Evolutionary conservation across 35 echinoderm and acorn worm species (phyloP).

Genomic region (Diadema setosum): DNA sequence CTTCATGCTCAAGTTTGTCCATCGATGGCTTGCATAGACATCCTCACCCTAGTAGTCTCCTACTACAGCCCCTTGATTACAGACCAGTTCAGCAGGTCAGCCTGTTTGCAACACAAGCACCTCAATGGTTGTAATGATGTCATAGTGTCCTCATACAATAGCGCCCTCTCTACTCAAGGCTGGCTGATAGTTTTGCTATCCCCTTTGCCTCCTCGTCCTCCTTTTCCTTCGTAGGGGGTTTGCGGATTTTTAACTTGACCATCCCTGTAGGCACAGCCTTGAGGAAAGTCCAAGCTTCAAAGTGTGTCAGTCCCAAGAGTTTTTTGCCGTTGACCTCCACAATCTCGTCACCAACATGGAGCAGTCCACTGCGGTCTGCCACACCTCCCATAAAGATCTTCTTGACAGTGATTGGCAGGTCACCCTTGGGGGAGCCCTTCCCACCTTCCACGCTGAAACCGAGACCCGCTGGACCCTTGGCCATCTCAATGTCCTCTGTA

Average conservation of each 20-base stretch:
- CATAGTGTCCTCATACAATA: too few species aligned
- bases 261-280: constrained; percentile 82
- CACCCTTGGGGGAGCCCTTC: constrained; percentile 76
- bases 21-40: too few species aligned
- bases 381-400: constrained; percentile 94
- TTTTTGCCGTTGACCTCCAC: constrained; percentile 76
- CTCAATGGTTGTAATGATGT: too few species aligned
- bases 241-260: constrained; percentile 87
- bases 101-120: too few species aligned
- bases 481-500: constrained; percentile 70
- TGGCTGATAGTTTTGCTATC: neutral
- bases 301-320: constrained; percentile 70
- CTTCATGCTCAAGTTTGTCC: too few species aligned
- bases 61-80: too few species aligned
- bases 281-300: constrained; percentile 96
- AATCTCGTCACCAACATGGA: constrained; percentile 87
- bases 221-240: constrained; percentile 24
- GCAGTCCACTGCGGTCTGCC: constrained; percentile 63
- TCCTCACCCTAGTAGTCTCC: too few species aligned
- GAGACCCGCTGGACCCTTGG: constrained; percentile 79
- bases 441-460: constrained; percentile 97
- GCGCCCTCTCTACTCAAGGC: neutral
- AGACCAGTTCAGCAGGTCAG: too few species aligned
- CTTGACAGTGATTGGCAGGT: constrained; percentile 91
- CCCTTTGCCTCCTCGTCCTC: neutral